Evolutionary conservation across 2,888 invertebrate genomes (phyloP), one percentile per base, ranked within the genome.

Genomic region (Ormyrus labotus): DNA sequence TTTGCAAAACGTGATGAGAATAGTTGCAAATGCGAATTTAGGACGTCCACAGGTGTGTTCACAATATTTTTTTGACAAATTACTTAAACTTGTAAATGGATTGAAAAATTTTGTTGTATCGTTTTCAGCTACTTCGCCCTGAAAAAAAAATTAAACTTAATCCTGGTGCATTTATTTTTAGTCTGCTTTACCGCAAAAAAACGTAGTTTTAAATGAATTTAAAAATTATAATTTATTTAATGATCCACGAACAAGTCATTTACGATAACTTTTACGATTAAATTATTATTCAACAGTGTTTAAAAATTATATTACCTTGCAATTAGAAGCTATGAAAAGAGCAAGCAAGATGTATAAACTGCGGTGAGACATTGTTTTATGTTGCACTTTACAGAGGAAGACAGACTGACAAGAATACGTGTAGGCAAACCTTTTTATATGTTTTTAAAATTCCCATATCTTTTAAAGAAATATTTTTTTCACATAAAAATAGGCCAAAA

Each of bases 401-500:
- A 5, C 45, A 13, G 19, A 78, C 67, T 78, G 45, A 6, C 45
- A 55, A 1, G n/a, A 13, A 55, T 58, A 13, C 48, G n/a, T 6
- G 19, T 19, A 68, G 10, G 6, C 0, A 8, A n/a, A n/a, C 45
- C 53, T 74, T 13, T 13, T 70, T 80, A 80, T 53, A 10, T 69
- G 10, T 65, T 65, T 50, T 4, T 2, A 60, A 47, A 11, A 47
- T 50, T 70, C 10, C 19, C 63, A 60, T 80, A 80, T 80, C 79
- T 80, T 74, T 47, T 48, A 53, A 60, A 64, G 19, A 65, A 70
- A 45, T 60, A 11, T 64, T 69, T 74, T 60, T 9, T 71, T 6
- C 45, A 6, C 51, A 34, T 10, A 48, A 74, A 80, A 80, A 74
- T 50, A 80, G 74, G 79, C 74, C 70, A 74, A 65, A 64, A 10